phyloP scores from a whole-genome alignment of 2,888 invertebrate genomes.

The Furcula furcula region DNA sequence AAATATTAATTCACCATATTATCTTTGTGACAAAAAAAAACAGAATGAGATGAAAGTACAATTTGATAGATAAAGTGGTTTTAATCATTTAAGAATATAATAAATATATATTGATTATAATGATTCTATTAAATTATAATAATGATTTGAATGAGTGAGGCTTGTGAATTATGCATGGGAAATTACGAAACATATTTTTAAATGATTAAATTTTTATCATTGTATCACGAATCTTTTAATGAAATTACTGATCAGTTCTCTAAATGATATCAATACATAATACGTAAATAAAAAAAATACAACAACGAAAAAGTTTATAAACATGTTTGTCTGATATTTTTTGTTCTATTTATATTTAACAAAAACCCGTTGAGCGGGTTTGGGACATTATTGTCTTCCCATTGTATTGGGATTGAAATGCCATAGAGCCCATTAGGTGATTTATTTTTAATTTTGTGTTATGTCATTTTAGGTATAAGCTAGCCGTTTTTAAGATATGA shows the following conservation, averaged over 20 bases:
- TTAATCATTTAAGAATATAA: too few relatives aligned
- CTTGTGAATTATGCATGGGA: neutral
- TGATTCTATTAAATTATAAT: neutral
- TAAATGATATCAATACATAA: neutral
- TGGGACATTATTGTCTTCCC: constrained; percentile 41
- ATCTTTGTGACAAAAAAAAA: too few relatives aligned
- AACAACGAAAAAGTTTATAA: constrained; percentile 13
- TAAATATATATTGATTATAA: neutral
- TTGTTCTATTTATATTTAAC: constrained; percentile 18
- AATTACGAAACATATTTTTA: too few relatives aligned
- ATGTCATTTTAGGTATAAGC: neutral
- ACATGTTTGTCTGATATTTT: constrained; percentile 22
- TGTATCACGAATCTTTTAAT: too few relatives aligned
- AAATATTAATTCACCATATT: too few relatives aligned
- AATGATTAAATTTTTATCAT: too few relatives aligned
- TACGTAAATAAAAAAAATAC: neutral
- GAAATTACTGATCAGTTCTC: too few relatives aligned
- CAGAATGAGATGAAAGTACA: too few relatives aligned
- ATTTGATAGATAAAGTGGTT: too few relatives aligned
- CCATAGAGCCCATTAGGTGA: constrained; percentile 30
- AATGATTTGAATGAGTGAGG: neutral
- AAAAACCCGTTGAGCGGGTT: constrained; percentile 46
- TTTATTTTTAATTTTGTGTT: constrained; percentile 11
- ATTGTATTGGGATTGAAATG: constrained; percentile 24
- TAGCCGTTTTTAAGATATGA: neutral